Percentiles rank a stretch among this genome's conserved stretches.
Evolutionary conservation across 2,113 vertebrate species (phyloP).

Genomic region (Aepyceros melampus): DNA sequence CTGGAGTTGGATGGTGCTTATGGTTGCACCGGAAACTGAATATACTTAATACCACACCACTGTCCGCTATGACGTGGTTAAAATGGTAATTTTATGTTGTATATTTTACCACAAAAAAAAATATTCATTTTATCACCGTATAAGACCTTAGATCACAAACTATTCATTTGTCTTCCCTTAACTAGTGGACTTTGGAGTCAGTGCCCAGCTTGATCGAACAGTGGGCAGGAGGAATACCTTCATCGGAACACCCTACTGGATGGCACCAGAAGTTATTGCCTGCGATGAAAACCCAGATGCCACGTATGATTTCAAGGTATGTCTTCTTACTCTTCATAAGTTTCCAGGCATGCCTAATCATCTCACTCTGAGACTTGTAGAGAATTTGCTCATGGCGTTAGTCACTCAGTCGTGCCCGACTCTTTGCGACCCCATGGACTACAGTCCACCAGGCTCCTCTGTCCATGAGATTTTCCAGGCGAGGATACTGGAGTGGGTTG

Average conservation of each 20-base stretch:
- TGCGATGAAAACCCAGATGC: slow-evolving; percentile 99
- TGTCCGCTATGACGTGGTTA: neutral
- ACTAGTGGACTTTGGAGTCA: slow-evolving; percentile 97
- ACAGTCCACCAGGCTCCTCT: too few species aligned
- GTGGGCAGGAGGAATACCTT: slow-evolving; percentile 98
- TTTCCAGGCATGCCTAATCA: neutral
- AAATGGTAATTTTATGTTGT: neutral
- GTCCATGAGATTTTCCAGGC: too few species aligned
- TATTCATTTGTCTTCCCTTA: slow-evolving; percentile 37
- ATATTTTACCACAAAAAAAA: neutral
- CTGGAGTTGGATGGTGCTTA: neutral
- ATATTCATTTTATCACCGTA: neutral
- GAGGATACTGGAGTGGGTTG: too few species aligned
- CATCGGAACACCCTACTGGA: slow-evolving; percentile 99
- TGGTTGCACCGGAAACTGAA: neutral
- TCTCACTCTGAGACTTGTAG: neutral
- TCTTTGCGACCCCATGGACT: too few species aligned
- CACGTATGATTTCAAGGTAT: slow-evolving; percentile 98
- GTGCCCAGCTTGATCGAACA: slow-evolving; percentile 96
- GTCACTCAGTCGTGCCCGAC: too few species aligned
- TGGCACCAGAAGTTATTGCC: slow-evolving; percentile 98
- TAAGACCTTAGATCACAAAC: neutral
- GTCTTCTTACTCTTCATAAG: neutral
- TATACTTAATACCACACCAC: neutral
- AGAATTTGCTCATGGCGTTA: neutral